These are phyloP conservation scores for Limenitis arthemis DNA, from an alignment of 2,888 invertebrate genomes.

Conservation along the genomic window DNA sequence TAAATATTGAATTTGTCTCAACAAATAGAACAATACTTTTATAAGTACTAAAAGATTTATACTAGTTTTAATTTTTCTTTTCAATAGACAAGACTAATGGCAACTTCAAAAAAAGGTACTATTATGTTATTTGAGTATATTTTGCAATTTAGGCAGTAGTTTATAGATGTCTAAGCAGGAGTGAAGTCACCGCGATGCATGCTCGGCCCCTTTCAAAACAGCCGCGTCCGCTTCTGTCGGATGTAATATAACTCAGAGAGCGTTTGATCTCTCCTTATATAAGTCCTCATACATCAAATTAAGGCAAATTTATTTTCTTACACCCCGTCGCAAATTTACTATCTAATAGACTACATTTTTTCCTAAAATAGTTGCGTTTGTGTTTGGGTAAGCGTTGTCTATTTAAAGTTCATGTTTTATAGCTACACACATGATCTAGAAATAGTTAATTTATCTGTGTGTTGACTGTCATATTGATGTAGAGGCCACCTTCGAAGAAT, in stretches of 20 bases:
- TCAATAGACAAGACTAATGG: conserved; percentile 46
- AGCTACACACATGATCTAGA: too few species aligned
- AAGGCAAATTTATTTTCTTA: conserved; percentile 23
- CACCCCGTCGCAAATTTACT: conserved; percentile 11
- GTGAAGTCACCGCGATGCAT: conserved; percentile 26
- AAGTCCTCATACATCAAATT: conserved; percentile 33
- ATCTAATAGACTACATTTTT: neutral
- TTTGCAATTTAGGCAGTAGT: conserved; percentile 41
- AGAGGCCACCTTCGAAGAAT: too few species aligned
- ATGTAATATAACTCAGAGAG: conserved; percentile 48
- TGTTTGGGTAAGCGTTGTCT: too few species aligned
- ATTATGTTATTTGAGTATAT: conserved; percentile 43
- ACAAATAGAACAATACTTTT: too few species aligned
- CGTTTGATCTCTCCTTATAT: conserved; percentile 56
- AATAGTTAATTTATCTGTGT: too few species aligned
- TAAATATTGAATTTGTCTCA: too few species aligned
- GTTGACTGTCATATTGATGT: too few species aligned
- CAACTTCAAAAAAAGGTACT: conserved; percentile 37
- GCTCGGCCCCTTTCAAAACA: conserved; percentile 35
- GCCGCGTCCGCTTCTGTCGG: conserved; percentile 38
- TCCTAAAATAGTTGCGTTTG: neutral
- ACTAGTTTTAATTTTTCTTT: neutral
- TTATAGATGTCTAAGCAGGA: conserved; percentile 31
- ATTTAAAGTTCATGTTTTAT: too few species aligned
- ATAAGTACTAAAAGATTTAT: too few species aligned